These are phyloP conservation scores for Ifrita kowaldi DNA, from an alignment of 2,113 vertebrate species.

Conservation along the genomic window DNA sequence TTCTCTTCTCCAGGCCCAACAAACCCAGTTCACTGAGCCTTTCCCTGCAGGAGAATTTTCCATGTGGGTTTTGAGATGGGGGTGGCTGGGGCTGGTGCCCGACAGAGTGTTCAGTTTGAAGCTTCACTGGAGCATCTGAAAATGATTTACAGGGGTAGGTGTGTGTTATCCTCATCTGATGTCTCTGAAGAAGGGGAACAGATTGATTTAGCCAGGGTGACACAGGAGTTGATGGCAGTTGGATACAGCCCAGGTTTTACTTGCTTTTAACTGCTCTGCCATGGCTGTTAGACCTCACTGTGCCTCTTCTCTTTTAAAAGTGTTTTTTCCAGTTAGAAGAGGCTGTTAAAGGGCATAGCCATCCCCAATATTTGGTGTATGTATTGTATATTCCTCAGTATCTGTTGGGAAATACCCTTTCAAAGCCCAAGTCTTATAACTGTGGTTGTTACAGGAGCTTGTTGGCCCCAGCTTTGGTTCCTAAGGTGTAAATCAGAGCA, in stretches of 20 bases:
- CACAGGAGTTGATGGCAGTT: not conserved
- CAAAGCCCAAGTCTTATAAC: not conserved
- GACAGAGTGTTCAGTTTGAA: not conserved
- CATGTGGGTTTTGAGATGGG: rapidly evolving
- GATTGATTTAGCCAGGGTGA: constrained; percentile 23
- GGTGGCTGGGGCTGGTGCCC: not conserved
- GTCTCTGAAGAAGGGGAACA: not conserved
- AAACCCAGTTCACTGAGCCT: not conserved
- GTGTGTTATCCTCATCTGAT: not conserved
- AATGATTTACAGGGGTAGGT: not conserved
- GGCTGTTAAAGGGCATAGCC: not conserved
- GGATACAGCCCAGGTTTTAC: not conserved
- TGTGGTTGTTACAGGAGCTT: not conserved
- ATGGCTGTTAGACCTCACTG: not conserved
- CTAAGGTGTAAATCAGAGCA: not conserved
- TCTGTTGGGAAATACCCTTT: not conserved
- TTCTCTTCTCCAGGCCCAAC: not conserved
- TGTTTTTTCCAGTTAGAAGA: not conserved
- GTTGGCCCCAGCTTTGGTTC: not conserved
- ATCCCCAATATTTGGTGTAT: not conserved
- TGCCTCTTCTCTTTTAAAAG: not conserved
- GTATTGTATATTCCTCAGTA: too few relatives aligned
- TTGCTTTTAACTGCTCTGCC: not conserved
- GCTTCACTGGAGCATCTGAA: not conserved
- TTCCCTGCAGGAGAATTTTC: not conserved